Evolutionary conservation across 2,888 invertebrate species (phyloP), one percentile per base, ranked within the genome.

Genomic region (Teleogryllus oceanicus): DNA sequence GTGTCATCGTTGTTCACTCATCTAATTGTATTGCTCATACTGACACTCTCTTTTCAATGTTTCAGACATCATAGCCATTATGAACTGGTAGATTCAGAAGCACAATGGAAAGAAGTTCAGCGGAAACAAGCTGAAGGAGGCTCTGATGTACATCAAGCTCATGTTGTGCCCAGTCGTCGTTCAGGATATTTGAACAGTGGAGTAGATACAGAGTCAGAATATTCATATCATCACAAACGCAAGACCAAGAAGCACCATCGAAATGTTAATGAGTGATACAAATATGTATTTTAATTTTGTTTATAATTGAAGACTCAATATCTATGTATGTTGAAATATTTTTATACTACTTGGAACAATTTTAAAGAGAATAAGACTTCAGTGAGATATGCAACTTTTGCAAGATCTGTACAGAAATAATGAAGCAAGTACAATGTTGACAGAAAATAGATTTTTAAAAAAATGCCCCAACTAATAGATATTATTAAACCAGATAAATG

Each of bases 31-130:
- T 37, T 37, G 37, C 37, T 37, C 37, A 37, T 37, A 5, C 5
- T 37, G 37, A 37, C 37, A 5, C 5, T 37, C 0, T 37, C 37
- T 37, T 37, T 37, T 3, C 5, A 2, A 37, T 62, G 13, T 62
- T 79, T 16, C 80, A 83, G 83, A 62, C 83, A 83, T 82, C 82
- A 83, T 81, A 82, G 86, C 81, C 87, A 88, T 82, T 89, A 91
- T 80, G 95, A 95, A 87, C 89, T 96, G 84, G 93, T 96, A 77
- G 96, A 96, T 86, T 96, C 96, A 11, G 94, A 94, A 84, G 92
- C 93, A 79, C 96, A 96, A 87, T 96, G 96, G 96, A 92, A 93
- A 84, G 95, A 96, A 88, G 94, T 95, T 76, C 92, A 96, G 86
- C 91, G 92, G 84, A 92, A 93, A 84, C 92, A 92, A 85, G 92